Evolutionary conservation across 2,113 vertebrate genomes (phyloP), one percentile per base, ranked within the genome.

Genomic region (Reinhardtius hippoglossoides): DNA sequence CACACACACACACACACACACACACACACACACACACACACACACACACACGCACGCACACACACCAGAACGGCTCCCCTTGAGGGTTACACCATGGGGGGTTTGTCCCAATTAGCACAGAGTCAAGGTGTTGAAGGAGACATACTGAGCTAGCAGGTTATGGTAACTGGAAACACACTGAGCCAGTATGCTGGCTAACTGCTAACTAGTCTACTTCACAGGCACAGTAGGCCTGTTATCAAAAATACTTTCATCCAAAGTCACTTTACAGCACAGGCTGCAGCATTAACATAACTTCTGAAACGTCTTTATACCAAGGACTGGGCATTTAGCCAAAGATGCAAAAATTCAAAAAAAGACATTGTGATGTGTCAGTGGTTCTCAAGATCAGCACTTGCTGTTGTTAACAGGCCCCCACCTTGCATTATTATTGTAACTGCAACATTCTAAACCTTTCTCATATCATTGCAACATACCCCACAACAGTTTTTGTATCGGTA

Each of bases 41-140:
- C 23, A 37, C 26, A 69, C 40, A 60, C 23, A 42, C 56, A 70
- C 50, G 65, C 23, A 42, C 44, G 56, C 14, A 48, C 21, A 61
- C 62, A 76, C 68, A 64, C 9, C 58, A 67, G 56, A 56, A 76
- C 9, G 14, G 65, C 78, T 68, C 68, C 82, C 87, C 84, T 74
- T 72, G 84, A 84, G 80, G 78, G 76, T 86, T 66, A 81, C 85
- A 81, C 90, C 75, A 69, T 56, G 21, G 87, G 88, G 81, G 85
- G 78, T 88, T 82, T 82, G 87, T 91, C 72, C 87, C 87, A 90
- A 90, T 89, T 91, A 91, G 81, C 85, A 65, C 78, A 76, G 79
- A 83, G 84, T 88, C 83, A 89, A 81, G 59, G 86, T 87, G 89
- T 83, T 87, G 83, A 23, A 83, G 84, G 71, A 86, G 79, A 75